A percentile compares a stretch with the other conserved stretches of the same genome.
Evolutionary conservation across 2,888 invertebrate species (phyloP).

Genomic region (Nemoura dubitans): DNA sequence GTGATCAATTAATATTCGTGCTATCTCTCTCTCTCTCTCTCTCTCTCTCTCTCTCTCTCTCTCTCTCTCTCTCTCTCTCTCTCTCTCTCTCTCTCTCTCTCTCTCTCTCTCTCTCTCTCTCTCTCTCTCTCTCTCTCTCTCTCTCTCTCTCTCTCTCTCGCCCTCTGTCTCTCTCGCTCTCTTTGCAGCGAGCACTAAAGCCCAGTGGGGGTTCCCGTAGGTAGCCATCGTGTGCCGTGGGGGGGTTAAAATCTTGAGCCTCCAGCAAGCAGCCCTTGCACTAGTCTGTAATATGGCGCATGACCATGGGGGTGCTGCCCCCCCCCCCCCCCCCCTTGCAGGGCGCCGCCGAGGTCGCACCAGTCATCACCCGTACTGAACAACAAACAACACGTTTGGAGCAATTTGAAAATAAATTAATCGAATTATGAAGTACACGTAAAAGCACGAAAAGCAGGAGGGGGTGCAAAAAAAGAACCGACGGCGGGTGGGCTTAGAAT

Average conservation of each 20-base stretch:
- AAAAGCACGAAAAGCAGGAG: constrained; percentile 50
- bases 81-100: too few relatives aligned
- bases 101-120: too few relatives aligned
- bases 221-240: constrained; percentile 47
- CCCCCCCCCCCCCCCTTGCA: constrained; percentile 49
- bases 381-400: constrained; percentile 46
- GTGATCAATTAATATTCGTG: constrained; percentile 37
- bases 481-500: constrained; percentile 37
- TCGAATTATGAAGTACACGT: constrained; percentile 51
- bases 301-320: constrained; percentile 9
- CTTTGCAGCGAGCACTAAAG: too few relatives aligned
- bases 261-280: constrained; percentile 2
- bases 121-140: too few relatives aligned
- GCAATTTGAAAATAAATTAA: constrained; percentile 52
- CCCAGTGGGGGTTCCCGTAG: constrained; percentile 52
- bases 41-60: too few relatives aligned
- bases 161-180: constrained; percentile 43
- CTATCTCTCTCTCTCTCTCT: constrained; percentile 31
- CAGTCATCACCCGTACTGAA: neutral
- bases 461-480: constrained; percentile 2
- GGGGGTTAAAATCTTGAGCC: constrained; percentile 31
- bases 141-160: neutral
- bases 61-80: too few relatives aligned
- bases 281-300: constrained; percentile 17
- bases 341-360: constrained; percentile 9